Conservation (phyloP, 1,140 invertebrate species). For the Saccostrea echinata region DNA sequence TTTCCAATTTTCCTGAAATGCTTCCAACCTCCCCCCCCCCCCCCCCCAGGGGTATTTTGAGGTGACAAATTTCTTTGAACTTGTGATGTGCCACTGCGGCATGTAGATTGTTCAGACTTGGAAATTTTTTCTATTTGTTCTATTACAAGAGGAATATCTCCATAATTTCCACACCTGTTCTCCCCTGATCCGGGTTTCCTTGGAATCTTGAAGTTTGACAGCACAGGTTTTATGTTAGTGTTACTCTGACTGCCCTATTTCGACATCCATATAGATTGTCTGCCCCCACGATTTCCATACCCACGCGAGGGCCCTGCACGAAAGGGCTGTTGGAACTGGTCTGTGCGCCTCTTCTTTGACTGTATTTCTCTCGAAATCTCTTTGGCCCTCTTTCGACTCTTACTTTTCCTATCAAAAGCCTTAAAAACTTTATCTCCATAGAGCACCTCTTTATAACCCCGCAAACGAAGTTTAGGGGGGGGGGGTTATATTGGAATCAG, state of each 20-base stretch:
- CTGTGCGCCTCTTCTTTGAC: neutral
- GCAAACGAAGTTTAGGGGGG: too few species aligned
- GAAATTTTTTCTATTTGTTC: neutral
- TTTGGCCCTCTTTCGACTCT: neutral
- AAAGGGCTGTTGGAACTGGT: neutral
- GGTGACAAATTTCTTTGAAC: constrained; percentile 1
- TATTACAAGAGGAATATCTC: neutral
- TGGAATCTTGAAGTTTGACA: neutral
- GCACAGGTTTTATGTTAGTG: neutral
- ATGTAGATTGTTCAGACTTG: constrained; percentile 16
- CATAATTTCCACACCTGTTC: neutral
- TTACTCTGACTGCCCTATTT: neutral
- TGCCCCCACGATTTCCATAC: neutral
- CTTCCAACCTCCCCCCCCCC: too few species aligned
- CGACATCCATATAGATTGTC: neutral
- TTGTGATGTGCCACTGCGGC: neutral
- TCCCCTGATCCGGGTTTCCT: constrained; percentile 9
- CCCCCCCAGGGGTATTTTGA: too few species aligned
- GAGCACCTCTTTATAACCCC: too few species aligned
- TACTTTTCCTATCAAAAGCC: neutral
- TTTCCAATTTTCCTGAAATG: too few species aligned
- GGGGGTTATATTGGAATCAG: too few species aligned
- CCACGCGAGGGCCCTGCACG: constrained; percentile 4
- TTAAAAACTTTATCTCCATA: neutral
- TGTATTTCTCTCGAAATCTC: neutral